phyloP scores from a whole-genome alignment of 2,888 invertebrate species.

The Limnephilus rhombicus region DNA sequence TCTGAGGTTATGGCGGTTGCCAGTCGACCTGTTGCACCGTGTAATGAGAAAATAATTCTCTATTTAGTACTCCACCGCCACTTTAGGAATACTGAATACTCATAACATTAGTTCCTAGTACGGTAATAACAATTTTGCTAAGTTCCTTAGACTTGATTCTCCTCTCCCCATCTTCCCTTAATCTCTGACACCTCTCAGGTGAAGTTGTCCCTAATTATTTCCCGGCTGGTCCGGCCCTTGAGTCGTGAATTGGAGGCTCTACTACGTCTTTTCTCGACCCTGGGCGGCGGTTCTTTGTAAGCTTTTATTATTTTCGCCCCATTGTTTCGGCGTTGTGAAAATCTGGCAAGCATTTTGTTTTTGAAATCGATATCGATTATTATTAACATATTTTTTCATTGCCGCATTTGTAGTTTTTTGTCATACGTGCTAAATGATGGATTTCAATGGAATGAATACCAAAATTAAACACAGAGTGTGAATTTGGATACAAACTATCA shows the following conservation, averaged over 20 bases:
- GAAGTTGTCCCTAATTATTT: not conserved
- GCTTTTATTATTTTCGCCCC: slow-evolving; percentile 44
- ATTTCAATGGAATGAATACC: not conserved
- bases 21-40: not conserved
- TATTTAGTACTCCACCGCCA: not conserved
- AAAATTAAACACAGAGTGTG: not conserved
- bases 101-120: not conserved
- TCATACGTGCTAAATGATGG: not conserved
- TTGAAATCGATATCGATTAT: not conserved
- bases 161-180: not conserved
- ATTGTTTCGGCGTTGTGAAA: slow-evolving; percentile 45
- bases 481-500: not conserved
- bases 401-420: not conserved
- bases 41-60: not conserved
- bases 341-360: slow-evolving; percentile 41
- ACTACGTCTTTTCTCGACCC: not conserved
- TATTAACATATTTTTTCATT: not conserved
- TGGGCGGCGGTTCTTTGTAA: slow-evolving; percentile 37
- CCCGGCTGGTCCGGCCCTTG: slow-evolving; percentile 23
- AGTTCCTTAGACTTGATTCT: not conserved
- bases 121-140: not conserved
- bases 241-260: not conserved
- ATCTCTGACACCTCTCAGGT: not conserved
- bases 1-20: not conserved
- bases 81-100: no score